Evolutionary conservation across 92 coral and sea anemone species (phyloP).

Genomic region (Muricea muricata): DNA sequence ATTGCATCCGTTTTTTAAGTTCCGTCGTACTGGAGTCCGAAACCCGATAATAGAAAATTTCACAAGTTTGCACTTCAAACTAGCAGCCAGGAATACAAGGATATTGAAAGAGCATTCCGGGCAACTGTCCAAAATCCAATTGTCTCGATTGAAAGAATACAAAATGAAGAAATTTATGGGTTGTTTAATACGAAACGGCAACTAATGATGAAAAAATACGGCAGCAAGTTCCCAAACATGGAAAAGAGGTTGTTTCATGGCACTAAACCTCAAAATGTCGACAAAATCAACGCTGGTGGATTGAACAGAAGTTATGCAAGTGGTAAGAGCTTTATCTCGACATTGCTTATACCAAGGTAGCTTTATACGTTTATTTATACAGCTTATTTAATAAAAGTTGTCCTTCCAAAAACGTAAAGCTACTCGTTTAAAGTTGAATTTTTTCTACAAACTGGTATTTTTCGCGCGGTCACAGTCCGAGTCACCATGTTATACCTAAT

Average conservation of each 20-base stretch:
- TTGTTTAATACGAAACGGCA: constrained; percentile 25
- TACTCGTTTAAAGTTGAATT: no score
- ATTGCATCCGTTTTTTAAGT: constrained; percentile 35
- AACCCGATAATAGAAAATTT: constrained; percentile 42
- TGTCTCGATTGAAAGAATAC: constrained; percentile 64
- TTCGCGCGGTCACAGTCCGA: no score
- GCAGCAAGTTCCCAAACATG: constrained; percentile 54
- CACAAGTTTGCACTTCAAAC: constrained; percentile 60
- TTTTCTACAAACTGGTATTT: no score
- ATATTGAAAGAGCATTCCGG: constrained; percentile 9
- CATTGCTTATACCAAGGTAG: no score
- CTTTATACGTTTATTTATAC: no score
- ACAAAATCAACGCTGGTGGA: no score
- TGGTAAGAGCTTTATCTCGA: no score
- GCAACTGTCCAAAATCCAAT: constrained; percentile 43
- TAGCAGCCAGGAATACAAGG: constrained; percentile 48
- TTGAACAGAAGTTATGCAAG: constrained; percentile 79
- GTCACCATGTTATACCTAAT: no score
- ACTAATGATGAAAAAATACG: constrained; percentile 55
- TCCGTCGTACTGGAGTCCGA: constrained; percentile 65
- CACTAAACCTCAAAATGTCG: constrained; percentile 34
- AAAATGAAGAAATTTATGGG: constrained; percentile 54
- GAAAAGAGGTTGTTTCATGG: constrained; percentile 75
- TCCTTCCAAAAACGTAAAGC: no score
- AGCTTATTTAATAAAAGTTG: no score